These are phyloP conservation scores for Maconellicoccus hirsutus DNA, from an alignment of 1,140 invertebrate genomes.

Conservation along the genomic window DNA sequence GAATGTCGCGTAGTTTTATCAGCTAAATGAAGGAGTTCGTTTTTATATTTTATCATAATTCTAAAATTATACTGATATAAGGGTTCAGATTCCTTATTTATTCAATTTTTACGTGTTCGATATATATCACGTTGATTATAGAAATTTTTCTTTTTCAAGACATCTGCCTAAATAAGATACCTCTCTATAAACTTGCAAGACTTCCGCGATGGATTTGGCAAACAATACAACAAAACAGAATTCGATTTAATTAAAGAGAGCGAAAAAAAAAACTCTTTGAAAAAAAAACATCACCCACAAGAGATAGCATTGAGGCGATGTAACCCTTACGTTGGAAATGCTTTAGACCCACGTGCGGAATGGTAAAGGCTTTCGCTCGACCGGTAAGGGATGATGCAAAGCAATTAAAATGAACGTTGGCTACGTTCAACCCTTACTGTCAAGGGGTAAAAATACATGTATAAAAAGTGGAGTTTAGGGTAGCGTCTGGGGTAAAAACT, in stretches of 20 bases:
- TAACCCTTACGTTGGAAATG: constrained; percentile 14
- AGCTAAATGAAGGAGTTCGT: too few relatives aligned
- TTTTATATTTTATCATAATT: not conserved
- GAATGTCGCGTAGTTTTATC: too few relatives aligned
- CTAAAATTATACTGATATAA: not conserved
- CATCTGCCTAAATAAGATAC: too few relatives aligned
- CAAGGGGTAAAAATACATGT: constrained; percentile 13
- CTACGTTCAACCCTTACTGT: constrained; percentile 20
- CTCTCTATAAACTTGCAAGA: too few relatives aligned
- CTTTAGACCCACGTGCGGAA: constrained; percentile 16
- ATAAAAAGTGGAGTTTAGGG: constrained; percentile 20
- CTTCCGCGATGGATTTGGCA: too few relatives aligned
- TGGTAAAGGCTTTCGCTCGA: constrained; percentile 19
- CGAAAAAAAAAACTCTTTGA: not conserved
- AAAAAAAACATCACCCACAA: not conserved
- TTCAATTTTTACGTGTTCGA: not conserved
- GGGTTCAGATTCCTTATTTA: not conserved
- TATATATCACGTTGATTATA: too few relatives aligned
- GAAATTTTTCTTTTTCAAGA: too few relatives aligned
- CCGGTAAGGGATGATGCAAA: constrained; percentile 20
- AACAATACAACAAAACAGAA: not conserved
- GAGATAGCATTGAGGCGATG: not conserved
- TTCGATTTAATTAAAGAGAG: not conserved
- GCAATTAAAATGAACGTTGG: constrained; percentile 22
- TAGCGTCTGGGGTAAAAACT: constrained; percentile 18